Evolutionary conservation across 2,888 invertebrate genomes (phyloP), one percentile per base, ranked within the genome.

Genomic region (Eupsilia transversa): DNA sequence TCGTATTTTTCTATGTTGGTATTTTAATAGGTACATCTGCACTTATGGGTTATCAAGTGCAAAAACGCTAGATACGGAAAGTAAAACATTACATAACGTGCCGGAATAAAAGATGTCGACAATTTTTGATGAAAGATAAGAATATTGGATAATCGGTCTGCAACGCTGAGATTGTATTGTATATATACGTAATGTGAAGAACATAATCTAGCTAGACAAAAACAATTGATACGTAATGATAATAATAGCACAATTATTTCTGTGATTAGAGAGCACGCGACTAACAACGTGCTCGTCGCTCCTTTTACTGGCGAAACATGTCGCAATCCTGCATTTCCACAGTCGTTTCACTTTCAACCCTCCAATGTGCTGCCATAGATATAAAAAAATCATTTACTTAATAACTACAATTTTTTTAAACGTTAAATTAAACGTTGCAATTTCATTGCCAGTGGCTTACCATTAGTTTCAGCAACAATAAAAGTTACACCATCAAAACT

Each of bases 291-390:
- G 82, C 63, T 12, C 14, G 10, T 9, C 27, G n/a, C 52, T 27
- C 52, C 43, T 10, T 56, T 63, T 9, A 38, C 35, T 5, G 17
- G 20, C 41, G 14, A 72, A 35, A 38, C 4, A 76, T 80, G 72
- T 76, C 59, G 76, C 77, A 86, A 83, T 71, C 63, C 63, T 38
- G 9, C 56, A 49, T 63, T 64, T 46, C 17, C n/a, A 17, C 54
- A 7, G 14, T 20, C 12, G 12, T 30, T 68, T 63, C 33, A 82
- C 10, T 30, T 68, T 63, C 33, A 82, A 79, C 67, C 73, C 76
- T 72, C 72, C n/a, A 67, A 12, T 63, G 20, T 30, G 56, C 20
- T 1, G 27, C 59, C 82, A 77, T 0, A 17, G 82, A 82, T 74
- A 35, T 41, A n/a, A n/a, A n/a, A n/a, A n/a, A n/a, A n/a, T n/a